These are phyloP conservation scores for Trogon melanurus DNA, from an alignment of 2,113 vertebrate genomes.

Conservation along the genomic window DNA sequence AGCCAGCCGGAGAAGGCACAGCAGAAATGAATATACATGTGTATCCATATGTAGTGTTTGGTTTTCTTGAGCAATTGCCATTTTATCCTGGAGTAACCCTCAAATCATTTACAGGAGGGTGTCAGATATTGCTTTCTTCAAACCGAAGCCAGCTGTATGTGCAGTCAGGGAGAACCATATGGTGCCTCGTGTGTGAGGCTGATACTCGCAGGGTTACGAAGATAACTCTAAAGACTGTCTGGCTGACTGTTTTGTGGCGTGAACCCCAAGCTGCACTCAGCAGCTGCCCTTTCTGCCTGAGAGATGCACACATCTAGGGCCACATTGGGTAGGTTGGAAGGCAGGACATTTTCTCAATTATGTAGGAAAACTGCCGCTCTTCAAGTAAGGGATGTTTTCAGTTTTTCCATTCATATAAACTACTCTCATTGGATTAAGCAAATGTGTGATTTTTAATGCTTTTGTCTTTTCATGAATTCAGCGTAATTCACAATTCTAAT, in stretches of 20 bases:
- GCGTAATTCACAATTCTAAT: not conserved
- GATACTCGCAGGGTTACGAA: not conserved
- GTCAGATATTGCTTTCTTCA: slow-evolving; percentile 7
- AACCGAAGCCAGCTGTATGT: not conserved
- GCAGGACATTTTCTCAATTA: not conserved
- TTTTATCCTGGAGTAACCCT: slow-evolving; percentile 20
- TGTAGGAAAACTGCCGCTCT: not conserved
- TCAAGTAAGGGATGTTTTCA: not conserved
- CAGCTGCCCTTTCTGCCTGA: not conserved
- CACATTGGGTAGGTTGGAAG: not conserved
- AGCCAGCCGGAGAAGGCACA: not conserved
- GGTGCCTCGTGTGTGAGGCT: not conserved
- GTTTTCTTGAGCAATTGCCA: slow-evolving; percentile 19
- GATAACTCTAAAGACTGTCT: not conserved
- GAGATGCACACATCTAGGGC: not conserved
- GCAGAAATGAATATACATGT: not conserved
- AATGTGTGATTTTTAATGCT: not conserved
- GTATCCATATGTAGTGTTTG: not conserved
- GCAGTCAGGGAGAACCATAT: slow-evolving; percentile 3
- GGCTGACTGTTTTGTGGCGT: not conserved
- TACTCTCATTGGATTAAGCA: not conserved
- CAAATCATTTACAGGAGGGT: not conserved
- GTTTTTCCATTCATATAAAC: not conserved
- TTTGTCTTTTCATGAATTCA: not conserved
- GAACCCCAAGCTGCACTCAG: not conserved